phyloP scores from a whole-genome alignment of 2,113 vertebrate genomes.

The Turnix velox region DNA sequence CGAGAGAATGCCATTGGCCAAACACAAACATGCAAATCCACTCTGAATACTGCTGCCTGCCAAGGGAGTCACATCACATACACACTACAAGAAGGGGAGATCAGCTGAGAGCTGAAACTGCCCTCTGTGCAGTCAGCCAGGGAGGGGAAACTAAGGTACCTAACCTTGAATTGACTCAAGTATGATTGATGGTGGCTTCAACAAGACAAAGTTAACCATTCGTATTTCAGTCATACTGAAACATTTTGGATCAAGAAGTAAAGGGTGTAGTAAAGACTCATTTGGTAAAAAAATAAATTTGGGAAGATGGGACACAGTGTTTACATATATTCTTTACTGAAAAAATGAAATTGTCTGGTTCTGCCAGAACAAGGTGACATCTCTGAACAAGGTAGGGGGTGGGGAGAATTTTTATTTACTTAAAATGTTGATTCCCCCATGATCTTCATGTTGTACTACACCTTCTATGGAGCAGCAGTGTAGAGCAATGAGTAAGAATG shows the following conservation, averaged over 20 bases:
- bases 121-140: rapidly evolving
- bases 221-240: not conserved
- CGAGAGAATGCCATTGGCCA: rapidly evolving
- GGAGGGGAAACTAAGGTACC: not conserved
- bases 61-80: rapidly evolving
- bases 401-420: not conserved
- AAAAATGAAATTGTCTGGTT: not conserved
- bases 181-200: not conserved
- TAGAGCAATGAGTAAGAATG: not conserved
- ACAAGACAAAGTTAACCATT: not conserved
- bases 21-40: not conserved
- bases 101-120: not conserved
- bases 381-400: not conserved
- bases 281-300: not conserved
- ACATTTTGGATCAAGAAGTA: not conserved
- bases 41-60: not conserved
- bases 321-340: not conserved
- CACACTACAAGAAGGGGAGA: rapidly evolving
- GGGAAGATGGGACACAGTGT: not conserved
- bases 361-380: not conserved
- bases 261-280: not conserved
- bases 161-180: not conserved
- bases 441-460: not conserved
- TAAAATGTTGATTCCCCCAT: not conserved
- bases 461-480: not conserved